phyloP scores from a whole-genome alignment of 2,797 vertebrate species.

The Lepidocolaptes lacrymiger region DNA sequence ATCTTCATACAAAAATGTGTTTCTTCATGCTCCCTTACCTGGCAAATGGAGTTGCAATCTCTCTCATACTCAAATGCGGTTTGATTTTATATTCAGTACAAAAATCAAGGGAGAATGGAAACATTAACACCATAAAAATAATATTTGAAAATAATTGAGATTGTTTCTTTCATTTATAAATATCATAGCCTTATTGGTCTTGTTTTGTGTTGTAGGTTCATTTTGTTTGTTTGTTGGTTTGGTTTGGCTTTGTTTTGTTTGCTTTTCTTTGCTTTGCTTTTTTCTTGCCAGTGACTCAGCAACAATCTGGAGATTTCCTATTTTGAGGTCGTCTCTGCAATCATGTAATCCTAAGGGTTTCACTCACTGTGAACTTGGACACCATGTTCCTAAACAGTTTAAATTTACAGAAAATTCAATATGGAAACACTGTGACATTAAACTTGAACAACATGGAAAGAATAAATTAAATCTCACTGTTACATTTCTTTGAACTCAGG shows the following conservation, averaged over 20 bases:
- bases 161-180: not conserved
- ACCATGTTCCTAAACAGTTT: not conserved
- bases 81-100: not conserved
- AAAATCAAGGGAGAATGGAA: not conserved
- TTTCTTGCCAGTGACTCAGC: not conserved
- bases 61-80: not conserved
- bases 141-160: not conserved
- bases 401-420: not conserved
- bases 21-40: not conserved
- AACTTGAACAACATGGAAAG: not conserved
- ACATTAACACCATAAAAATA: not conserved
- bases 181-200: not conserved
- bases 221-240: not conserved
- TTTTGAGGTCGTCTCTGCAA: not conserved
- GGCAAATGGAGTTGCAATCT: not conserved
- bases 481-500: not conserved
- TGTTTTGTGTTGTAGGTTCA: not conserved
- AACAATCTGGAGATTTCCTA: not conserved
- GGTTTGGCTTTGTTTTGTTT: too few relatives aligned
- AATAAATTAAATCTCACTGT: not conserved
- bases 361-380: not conserved
- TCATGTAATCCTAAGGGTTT: not conserved
- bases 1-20: not conserved
- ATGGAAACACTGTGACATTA: not conserved
- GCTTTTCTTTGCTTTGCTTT: not conserved